phyloP scores from a whole-genome alignment of 2,888 invertebrate species.

The Nowickia ferox region DNA sequence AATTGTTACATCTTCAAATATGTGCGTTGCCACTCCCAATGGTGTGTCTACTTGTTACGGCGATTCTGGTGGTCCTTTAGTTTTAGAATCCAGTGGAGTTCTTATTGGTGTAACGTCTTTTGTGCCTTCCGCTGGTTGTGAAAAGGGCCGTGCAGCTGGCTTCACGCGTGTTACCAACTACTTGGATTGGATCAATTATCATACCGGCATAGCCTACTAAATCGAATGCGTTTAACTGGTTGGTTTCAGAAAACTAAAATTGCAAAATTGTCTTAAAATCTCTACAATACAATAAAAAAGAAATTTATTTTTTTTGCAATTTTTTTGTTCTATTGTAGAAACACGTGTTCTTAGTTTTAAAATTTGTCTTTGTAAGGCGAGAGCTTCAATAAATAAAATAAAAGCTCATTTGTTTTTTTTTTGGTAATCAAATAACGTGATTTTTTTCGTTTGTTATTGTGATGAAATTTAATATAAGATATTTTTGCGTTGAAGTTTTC shows the following conservation, averaged over 20 bases:
- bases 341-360: too few relatives aligned
- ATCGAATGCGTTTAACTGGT: not conserved
- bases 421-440: too few relatives aligned
- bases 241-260: not conserved
- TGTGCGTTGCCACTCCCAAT: constrained; percentile 77
- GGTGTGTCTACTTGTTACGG: constrained; percentile 77
- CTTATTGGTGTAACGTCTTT: constrained; percentile 78
- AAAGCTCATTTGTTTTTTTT: too few relatives aligned
- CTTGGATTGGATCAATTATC: constrained; percentile 77
- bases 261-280: not conserved
- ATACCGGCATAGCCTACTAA: constrained; percentile 63
- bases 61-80: constrained; percentile 81
- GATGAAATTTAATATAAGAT: too few relatives aligned
- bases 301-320: too few relatives aligned
- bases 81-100: constrained; percentile 46
- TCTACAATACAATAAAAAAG: too few relatives aligned
- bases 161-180: constrained; percentile 76
- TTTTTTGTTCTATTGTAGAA: too few relatives aligned
- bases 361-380: too few relatives aligned
- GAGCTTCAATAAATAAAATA: too few relatives aligned
- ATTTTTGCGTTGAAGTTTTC: too few relatives aligned
- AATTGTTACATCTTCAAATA: constrained; percentile 22
- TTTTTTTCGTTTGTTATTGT: too few relatives aligned
- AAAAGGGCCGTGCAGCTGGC: constrained; percentile 74
- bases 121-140: constrained; percentile 74